A percentile compares a stretch with the other conserved stretches of the same genome.
Evolutionary conservation across 2,888 invertebrate species (phyloP).

Genomic region (Nephrotoma flavescens): DNA sequence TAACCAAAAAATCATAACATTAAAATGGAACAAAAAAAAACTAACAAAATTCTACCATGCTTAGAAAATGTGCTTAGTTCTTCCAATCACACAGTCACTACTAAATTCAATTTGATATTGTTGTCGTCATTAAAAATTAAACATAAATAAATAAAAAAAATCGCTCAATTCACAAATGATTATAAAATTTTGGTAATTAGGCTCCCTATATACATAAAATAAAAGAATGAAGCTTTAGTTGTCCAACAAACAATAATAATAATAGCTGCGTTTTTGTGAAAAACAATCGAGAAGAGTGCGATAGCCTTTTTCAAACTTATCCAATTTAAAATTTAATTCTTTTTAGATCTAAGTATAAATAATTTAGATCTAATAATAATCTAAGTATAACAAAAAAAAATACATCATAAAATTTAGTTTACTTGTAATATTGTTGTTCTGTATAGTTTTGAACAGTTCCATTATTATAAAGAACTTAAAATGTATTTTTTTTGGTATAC

Average conservation of each 20-base stretch:
- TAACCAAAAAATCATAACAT: background rate
- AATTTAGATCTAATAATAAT: no score
- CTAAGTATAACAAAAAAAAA: no score
- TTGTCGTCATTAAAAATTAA: background rate
- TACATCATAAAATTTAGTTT: no score
- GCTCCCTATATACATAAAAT: background rate
- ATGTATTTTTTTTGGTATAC: no score
- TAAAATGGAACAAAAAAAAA: background rate
- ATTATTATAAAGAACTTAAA: no score
- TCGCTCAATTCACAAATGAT: conserved; percentile 4
- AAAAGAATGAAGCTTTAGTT: background rate
- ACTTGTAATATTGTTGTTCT: no score
- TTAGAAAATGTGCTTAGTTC: conserved; percentile 38
- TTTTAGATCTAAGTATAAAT: no score
- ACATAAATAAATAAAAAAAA: background rate
- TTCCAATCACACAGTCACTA: conserved; percentile 31
- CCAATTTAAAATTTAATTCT: no score
- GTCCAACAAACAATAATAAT: background rate
- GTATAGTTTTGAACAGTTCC: no score
- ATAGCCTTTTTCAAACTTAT: no score
- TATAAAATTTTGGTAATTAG: background rate
- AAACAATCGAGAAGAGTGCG: no score
- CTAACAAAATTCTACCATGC: conserved; percentile 32
- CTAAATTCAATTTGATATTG: conserved; percentile 15
- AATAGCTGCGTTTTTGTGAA: no score